These are phyloP conservation scores for Hirudo medicinalis DNA, from an alignment of 1,140 invertebrate species.

Conservation along the genomic window DNA sequence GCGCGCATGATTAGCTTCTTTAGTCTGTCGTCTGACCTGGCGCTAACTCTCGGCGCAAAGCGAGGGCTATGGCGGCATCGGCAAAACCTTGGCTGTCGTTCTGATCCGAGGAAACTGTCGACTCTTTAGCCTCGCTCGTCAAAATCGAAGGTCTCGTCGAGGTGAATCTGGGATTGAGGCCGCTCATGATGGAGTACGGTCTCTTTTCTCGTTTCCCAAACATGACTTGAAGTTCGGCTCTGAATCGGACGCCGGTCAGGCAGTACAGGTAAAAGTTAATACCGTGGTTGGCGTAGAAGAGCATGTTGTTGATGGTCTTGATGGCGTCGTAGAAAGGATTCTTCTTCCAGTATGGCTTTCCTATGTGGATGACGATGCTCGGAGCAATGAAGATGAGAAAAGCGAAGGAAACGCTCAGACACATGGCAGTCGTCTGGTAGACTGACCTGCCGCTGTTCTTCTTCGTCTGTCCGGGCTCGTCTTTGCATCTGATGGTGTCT, in stretches of 20 bases:
- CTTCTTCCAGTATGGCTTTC: constrained; percentile 20
- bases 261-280: constrained; percentile 28
- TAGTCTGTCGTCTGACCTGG: too few relatives aligned
- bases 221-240: constrained; percentile 21
- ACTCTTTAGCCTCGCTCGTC: too few relatives aligned
- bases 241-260: constrained; percentile 25
- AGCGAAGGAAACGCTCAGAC: constrained; percentile 22
- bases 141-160: too few relatives aligned
- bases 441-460: constrained; percentile 8
- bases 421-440: constrained; percentile 22
- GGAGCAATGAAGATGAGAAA: constrained; percentile 21
- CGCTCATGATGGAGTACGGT: constrained; percentile 4
- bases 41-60: too few relatives aligned
- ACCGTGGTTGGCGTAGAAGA: constrained; percentile 26
- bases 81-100: too few relatives aligned
- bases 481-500: too few relatives aligned
- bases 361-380: constrained; percentile 22
- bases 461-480: not conserved
- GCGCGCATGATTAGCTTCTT: too few relatives aligned
- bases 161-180: not conserved
- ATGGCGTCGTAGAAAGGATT: constrained; percentile 16
- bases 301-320: constrained; percentile 19
- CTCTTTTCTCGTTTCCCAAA: not conserved
- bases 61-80: too few relatives aligned
- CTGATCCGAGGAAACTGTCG: too few relatives aligned